Base-by-base conservation (phyloP, 1,140 invertebrate genomes). In the Caenorhabditis remanei region DNA sequence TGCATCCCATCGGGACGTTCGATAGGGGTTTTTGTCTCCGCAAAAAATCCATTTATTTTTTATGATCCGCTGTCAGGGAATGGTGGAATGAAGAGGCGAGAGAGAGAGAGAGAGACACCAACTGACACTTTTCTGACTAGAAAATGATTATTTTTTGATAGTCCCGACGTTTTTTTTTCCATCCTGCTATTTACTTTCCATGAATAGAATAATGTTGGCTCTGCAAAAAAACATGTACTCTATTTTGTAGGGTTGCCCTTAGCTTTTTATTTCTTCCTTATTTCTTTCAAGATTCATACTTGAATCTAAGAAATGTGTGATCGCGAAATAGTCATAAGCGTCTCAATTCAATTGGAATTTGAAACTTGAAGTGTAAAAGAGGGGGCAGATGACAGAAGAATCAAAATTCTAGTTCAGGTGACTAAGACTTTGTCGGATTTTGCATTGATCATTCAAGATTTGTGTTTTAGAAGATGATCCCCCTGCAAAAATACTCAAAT, bases 1-100 rank as follows among this genome's bases (percentile, higher is more conserved):
- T 11, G 24, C 61, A 65, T 65, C 61, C 67, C 67, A 75, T 48
- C 67, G 46, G 43, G 67, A 75, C 46, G 67, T 75, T 75, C 43
- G 41, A 48, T 8, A 24, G 32, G 11, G 13, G 41, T 24, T 43
- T 75, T 75, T 75, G 40, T 75, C 41, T 21, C 67, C 67, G 19
- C 67, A 75, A 75, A 75, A 71, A 75, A 75, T 75, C 67, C 67
- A 75, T 75, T 75, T 75, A 75, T 75, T 75, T 75, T 75, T 75
- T 75, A 75, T 75, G 67, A 75, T 75, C 67, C 41, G 67, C 67
- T 46, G 67, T 75, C 67, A 75, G 41, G 11, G 63, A 67, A 67
- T 67, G 63, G 63, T 21, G 63, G 40, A 67, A 67, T 67, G 63
- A 67, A 67, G 63, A 67, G 4, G 21, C 21, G 50, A 58, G 13